Percentiles rank a stretch among this genome's conserved stretches.
These are phyloP conservation scores for Urophycis tenuis DNA, from an alignment of 2,797 vertebrate genomes.

Conservation along the genomic window DNA sequence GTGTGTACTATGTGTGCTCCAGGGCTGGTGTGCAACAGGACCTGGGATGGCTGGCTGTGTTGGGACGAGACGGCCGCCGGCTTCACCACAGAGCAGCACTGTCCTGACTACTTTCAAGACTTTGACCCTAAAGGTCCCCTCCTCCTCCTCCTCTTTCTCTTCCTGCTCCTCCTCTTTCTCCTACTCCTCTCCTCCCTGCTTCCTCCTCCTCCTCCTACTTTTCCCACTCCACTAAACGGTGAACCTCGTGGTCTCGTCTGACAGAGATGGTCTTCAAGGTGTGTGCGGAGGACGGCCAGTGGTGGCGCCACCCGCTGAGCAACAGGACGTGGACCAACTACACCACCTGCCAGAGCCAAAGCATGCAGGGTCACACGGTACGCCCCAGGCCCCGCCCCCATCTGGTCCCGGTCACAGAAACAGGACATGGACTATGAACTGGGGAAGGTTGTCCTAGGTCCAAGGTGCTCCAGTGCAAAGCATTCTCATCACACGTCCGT, in stretches of 20 bases:
- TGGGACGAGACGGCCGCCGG: slow-evolving; percentile 84
- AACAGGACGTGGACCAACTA: slow-evolving; percentile 95
- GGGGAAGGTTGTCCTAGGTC: not conserved
- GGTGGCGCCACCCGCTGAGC: slow-evolving; percentile 86
- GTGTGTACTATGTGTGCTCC: slow-evolving; percentile 18
- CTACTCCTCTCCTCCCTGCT: too few species aligned
- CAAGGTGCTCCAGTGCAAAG: not conserved
- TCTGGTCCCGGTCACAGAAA: too few species aligned
- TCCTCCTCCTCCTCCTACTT: not conserved
- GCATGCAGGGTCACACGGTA: slow-evolving; percentile 71
- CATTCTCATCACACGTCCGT: not conserved
- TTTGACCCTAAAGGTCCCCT: slow-evolving; percentile 82
- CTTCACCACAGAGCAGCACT: slow-evolving; percentile 76
- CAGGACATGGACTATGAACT: too few species aligned
- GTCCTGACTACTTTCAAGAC: slow-evolving; percentile 86
- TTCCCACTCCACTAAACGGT: not conserved
- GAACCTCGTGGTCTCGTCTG: not conserved
- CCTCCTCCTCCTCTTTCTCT: too few species aligned
- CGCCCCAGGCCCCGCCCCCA: not conserved
- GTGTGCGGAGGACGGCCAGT: slow-evolving; percentile 80
- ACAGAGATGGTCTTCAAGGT: slow-evolving; percentile 86
- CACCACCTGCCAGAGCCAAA: slow-evolving; percentile 73
- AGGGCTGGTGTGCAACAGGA: slow-evolving; percentile 78
- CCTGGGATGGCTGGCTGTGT: slow-evolving; percentile 97
- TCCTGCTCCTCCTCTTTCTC: not conserved